Base-by-base conservation (phyloP, 2,888 invertebrate genomes). In the Parochlus steinenii region DNA sequence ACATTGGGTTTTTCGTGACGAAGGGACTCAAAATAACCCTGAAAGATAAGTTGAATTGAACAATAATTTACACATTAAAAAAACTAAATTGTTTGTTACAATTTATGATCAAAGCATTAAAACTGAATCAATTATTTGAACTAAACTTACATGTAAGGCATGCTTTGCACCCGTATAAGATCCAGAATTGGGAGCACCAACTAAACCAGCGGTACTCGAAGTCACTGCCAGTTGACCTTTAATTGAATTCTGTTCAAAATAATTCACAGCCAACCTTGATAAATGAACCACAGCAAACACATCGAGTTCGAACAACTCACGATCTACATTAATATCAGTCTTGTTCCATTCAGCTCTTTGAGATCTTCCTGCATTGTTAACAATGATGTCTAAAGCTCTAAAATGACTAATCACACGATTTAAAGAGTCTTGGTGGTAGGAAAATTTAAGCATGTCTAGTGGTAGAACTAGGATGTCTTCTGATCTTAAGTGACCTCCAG, bases 331-430 rank as follows among this genome's bases (percentile, higher is more conserved):
- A 2, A 78, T 41, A 2, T 75, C 69, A 29, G 76, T 79, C 2
- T 72, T 62, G 41, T 74, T 72, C 74, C 78, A 83, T 14, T 53
- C 46, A 1, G 77, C 77, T 41, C 83, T 61, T 52, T 86, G 85
- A 6, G 79, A 77, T 36, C 81, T 58, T 0, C 83, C 85, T 2
- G 83, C 83, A 58, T 86, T 86, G 50, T 79, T 81, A 0, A 86
- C 68, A 23, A 86, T 59, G 38, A 85, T 67, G 50, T 86, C 80
- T 26, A 86, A 55, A 60, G 69, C 53, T 28, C 73, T 78, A 52
- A 80, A 83, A 49, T 75, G 67, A 19, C 66, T 51, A 1, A 81
- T 50, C 2, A 80, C 73, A 35, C 59, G 53, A 31, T 71, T 58
- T 20, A 80, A 69, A 19, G 65, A 60, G 18, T 58, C 48, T 46